A percentile compares a stretch with the other conserved stretches of the same genome.
Conservation (phyloP, 2,113 vertebrate species). For the Perca fluviatilis region DNA sequence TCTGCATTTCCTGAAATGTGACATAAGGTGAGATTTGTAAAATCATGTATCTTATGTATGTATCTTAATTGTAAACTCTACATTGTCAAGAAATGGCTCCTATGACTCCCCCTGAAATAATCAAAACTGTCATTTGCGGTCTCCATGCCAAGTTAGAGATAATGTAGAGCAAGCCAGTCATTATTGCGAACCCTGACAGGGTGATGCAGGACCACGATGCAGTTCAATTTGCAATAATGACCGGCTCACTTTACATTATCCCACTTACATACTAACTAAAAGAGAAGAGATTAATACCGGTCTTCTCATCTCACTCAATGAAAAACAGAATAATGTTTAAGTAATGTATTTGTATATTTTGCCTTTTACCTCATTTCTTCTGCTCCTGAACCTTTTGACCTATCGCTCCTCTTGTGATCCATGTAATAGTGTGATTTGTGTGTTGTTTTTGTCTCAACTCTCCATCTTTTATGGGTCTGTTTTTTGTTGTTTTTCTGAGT, state of each 20-base stretch:
- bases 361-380: too few species aligned
- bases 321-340: too few species aligned
- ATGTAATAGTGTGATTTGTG: background rate
- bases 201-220: too few species aligned
- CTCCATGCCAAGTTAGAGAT: background rate
- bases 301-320: background rate
- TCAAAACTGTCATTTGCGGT: too few species aligned
- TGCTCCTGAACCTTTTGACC: background rate
- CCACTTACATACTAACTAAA: too few species aligned
- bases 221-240: too few species aligned
- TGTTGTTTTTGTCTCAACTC: background rate
- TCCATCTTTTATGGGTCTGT: background rate
- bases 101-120: background rate
- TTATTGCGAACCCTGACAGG: too few species aligned
- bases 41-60: background rate
- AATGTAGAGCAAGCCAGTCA: too few species aligned
- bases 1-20: background rate
- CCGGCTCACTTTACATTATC: too few species aligned
- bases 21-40: background rate
- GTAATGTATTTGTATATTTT: background rate
- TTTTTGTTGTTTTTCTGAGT: conserved; percentile 24
- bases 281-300: background rate
- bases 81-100: background rate
- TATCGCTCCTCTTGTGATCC: background rate
- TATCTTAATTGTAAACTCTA: background rate